These are phyloP conservation scores for Cacatua alba DNA, from an alignment of 2,113 vertebrate species.

Conservation along the genomic window DNA sequence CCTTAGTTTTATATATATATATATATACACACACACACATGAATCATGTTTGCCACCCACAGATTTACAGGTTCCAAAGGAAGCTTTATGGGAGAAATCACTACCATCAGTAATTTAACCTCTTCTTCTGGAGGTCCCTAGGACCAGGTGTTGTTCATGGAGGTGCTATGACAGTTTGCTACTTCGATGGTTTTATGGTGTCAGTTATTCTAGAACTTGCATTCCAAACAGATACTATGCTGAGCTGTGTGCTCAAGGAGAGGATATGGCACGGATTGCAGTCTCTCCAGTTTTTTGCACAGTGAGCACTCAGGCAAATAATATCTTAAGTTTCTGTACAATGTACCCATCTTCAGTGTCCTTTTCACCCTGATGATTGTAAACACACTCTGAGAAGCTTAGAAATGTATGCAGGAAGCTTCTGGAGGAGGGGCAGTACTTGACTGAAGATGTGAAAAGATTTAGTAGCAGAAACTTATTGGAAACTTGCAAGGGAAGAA, in stretches of 20 bases:
- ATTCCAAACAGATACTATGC: background rate
- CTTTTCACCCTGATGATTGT: background rate
- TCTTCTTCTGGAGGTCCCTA: background rate
- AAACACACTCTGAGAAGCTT: background rate
- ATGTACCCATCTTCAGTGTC: background rate
- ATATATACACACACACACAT: background rate
- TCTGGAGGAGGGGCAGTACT: background rate
- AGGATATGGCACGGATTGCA: accelerated
- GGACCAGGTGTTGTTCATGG: background rate
- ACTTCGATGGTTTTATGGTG: background rate
- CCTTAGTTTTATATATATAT: background rate
- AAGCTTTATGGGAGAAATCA: background rate
- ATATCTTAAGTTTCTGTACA: background rate
- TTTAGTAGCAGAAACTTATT: background rate
- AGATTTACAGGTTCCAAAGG: background rate
- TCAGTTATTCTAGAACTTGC: background rate
- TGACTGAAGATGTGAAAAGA: background rate
- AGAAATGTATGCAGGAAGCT: background rate
- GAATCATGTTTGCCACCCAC: background rate
- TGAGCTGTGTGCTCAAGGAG: background rate
- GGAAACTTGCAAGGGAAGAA: background rate
- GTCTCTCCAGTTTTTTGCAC: background rate
- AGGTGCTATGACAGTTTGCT: background rate
- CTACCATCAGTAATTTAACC: background rate
- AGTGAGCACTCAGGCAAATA: background rate